Base-by-base conservation (phyloP, 1,140 invertebrate genomes). In the Pectinophora gossypiella region DNA sequence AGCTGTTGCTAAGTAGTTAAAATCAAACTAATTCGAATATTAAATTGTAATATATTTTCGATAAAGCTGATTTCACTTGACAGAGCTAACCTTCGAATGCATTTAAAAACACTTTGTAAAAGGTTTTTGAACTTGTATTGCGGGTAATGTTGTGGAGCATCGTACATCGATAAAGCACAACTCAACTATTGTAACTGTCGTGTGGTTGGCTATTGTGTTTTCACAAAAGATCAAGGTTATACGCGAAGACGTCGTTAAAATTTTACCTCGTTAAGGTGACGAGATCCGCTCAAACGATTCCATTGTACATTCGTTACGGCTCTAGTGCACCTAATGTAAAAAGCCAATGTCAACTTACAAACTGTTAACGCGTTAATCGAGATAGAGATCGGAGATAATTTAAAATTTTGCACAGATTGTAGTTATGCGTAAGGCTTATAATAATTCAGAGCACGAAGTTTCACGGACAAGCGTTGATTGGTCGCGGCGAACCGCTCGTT, bases 381-480 rank as follows among this genome's bases (percentile, higher is more conserved):
- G n/a, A n/a, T n/a, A n/a, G n/a, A n/a, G n/a, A n/a, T n/a, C n/a
- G n/a, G n/a, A n/a, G n/a, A n/a, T n/a, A n/a, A n/a, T 32, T 12
- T 32, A 7, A 32, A 32, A 32, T 3, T 32, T 32, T 9, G n/a
- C n/a, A 32, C 27, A 1, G 27, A 12, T 32, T 12, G 22, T 10
- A 23, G 22, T 23, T 32, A 32, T 32, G 27, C 7, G n/a, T 32
- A 12, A 32, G 27, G n/a, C 27, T 32, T 1, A 32, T 32, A 52
- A 69, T 64, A 52, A 69, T 64, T 60, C 66, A 61, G 61, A 67
- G 54, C 61, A 64, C 61, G 56, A 54, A 63, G 51, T 61, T 58
- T 57, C 69, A 75, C 72, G 67, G 60, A 56, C 27, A 32, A n/a
- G 27, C 27, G 9, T 12, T 32, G 9, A 32, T 32, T 32, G 27